Percentiles rank a stretch among this genome's conserved stretches.
Conservation (phyloP, 1,140 invertebrate species). For the Episyrphus balteatus region DNA sequence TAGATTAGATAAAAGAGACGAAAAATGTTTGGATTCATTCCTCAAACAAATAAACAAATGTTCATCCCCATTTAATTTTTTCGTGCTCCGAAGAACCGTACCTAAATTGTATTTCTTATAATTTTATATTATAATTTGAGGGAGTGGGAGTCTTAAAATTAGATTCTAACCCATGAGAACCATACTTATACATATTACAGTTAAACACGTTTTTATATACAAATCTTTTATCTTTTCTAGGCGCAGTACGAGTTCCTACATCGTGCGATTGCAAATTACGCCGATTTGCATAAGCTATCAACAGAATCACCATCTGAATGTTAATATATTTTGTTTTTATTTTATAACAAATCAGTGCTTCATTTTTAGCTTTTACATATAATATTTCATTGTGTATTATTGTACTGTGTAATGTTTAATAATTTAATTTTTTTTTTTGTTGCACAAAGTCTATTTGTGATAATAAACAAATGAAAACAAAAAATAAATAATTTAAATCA, state of each 20-base stretch:
- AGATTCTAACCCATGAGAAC: no score
- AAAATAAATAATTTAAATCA: background rate
- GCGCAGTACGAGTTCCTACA: constrained; percentile 86
- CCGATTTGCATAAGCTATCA: constrained; percentile 67
- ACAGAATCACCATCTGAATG: constrained; percentile 35
- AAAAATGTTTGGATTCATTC: no score
- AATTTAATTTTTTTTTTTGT: background rate
- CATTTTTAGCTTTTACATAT: background rate
- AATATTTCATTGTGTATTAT: background rate
- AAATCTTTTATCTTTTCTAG: constrained; percentile 43
- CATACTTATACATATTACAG: no score
- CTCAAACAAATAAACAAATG: no score
- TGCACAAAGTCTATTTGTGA: background rate
- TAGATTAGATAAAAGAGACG: no score
- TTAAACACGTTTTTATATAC: background rate
- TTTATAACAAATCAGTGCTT: background rate
- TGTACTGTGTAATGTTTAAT: background rate
- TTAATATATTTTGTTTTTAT: constrained; percentile 2
- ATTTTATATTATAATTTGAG: no score
- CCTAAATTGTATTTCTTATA: no score
- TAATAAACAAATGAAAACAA: background rate
- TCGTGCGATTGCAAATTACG: constrained; percentile 79
- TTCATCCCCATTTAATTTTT: no score
- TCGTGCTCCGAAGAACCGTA: no score
- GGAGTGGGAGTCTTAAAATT: no score